phyloP scores from a whole-genome alignment of 35 echinoderm and acorn worm genomes.

The Diadema setosum region DNA sequence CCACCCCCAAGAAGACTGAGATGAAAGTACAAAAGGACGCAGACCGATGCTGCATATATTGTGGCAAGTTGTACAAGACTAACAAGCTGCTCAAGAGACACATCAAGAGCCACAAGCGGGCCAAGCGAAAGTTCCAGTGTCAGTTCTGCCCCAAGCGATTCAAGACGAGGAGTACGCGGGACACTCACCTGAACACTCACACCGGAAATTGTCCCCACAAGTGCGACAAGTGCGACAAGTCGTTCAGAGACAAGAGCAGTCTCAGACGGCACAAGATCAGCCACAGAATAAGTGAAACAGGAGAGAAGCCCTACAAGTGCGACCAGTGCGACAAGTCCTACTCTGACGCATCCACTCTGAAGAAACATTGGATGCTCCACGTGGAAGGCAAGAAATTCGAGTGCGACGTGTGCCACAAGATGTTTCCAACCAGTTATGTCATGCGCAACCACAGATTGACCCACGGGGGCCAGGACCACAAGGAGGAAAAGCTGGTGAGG shows the following conservation, averaged over 20 bases:
- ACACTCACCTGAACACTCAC: slow-evolving; percentile 26
- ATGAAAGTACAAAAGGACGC: too few relatives aligned
- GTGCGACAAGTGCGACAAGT: slow-evolving; percentile 24
- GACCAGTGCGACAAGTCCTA: slow-evolving; percentile 9
- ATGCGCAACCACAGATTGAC: not conserved
- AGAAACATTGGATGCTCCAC: slow-evolving; percentile 55
- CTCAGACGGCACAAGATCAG: slow-evolving; percentile 14
- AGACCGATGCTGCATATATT: too few relatives aligned
- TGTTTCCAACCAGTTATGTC: not conserved
- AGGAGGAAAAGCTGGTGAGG: not conserved
- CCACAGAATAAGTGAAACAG: slow-evolving; percentile 30
- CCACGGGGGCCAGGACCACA: not conserved
- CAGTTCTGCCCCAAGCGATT: not conserved
- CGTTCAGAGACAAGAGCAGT: not conserved
- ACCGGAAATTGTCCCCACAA: slow-evolving; percentile 36
- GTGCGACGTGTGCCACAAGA: slow-evolving; percentile 42
- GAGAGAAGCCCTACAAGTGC: slow-evolving; percentile 42
- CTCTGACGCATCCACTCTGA: not conserved
- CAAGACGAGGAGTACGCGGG: not conserved
- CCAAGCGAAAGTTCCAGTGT: slow-evolving; percentile 5
- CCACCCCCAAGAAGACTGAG: too few relatives aligned
- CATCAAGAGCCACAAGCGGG: too few relatives aligned
- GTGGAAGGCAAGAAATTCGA: slow-evolving; percentile 33
- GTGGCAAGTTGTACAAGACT: too few relatives aligned
- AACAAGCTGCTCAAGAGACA: too few relatives aligned